Evolutionary conservation across 2,888 invertebrate species (phyloP), one percentile per base, ranked within the genome.

Genomic region (Gibbula magus): DNA sequence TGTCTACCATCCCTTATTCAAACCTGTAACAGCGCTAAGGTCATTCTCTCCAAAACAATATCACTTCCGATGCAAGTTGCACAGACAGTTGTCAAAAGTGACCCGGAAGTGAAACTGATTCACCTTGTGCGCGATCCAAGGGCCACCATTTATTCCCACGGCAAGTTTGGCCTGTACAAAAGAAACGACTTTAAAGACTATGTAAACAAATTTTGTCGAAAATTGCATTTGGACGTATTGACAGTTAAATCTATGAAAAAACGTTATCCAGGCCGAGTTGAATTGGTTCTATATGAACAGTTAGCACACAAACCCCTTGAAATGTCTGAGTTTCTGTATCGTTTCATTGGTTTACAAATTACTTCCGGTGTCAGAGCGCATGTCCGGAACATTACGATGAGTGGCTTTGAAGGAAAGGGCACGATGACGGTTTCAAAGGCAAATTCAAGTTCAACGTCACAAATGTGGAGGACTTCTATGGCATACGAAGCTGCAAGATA

Each of bases 101-200:
- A 70, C 70, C 35, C 35, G 18, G 35, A 70, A 32, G 70, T 70
- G 0, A 25, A 32, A 18, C 8, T 70, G n/a, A 70, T 70, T 16
- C 39, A 70, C 8, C 70, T 70, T n/a, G 39, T 70, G n/a, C 70
- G 70, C 4, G 70, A 70, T 35, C 70, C 70, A 7, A 13, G 70
- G 18, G 70, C 70, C 2, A 70, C 70, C 7, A 70, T 70, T 5
- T 70, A 16, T 29, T 70, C 70, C 29, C 32, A 70, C 18, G 70
- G 39, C 2, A 25, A 18, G 39, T 70, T 32, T 13, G 35, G 70
- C 16, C n/a, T 32, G 13, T 70, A 70, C 18, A 70, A 70, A 39
- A 10, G 20, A 32, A 39, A n/a, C 7, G 70, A 70, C 3, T 70
- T 70, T 32, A 32, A 20, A 16, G n/a, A 16, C 5, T 70, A n/a